phyloP scores from a whole-genome alignment of 2,113 vertebrate genomes.

The Chaetorhynchus papuensis region DNA sequence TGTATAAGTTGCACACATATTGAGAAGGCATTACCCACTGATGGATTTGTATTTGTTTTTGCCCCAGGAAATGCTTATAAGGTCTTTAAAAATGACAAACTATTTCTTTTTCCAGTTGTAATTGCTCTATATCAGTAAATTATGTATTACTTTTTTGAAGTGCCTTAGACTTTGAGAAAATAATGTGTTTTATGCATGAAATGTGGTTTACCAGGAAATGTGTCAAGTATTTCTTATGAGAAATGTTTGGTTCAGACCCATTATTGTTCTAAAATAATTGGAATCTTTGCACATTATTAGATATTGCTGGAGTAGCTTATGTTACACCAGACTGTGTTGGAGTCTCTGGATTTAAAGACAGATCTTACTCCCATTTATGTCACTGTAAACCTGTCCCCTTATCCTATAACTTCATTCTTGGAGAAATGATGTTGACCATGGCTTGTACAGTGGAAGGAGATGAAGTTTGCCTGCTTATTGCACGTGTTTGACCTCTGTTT shows the following conservation, averaged over 20 bases:
- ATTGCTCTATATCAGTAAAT: slow-evolving; percentile 42
- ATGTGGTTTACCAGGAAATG: not conserved
- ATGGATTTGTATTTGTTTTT: slow-evolving; percentile 65
- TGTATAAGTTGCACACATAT: slow-evolving; percentile 41
- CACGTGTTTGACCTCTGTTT: not conserved
- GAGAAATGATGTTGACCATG: not conserved
- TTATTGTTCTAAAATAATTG: not conserved
- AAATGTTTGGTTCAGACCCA: not conserved
- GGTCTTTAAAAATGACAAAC: slow-evolving; percentile 50
- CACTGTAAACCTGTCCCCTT: not conserved
- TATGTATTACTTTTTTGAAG: slow-evolving; percentile 28
- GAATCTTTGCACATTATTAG: not conserved
- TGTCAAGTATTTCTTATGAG: not conserved
- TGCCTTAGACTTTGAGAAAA: not conserved
- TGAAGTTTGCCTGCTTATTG: not conserved
- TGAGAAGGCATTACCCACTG: slow-evolving; percentile 54
- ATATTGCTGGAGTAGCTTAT: not conserved
- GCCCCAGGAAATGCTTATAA: slow-evolving; percentile 56
- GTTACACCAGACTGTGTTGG: not conserved
- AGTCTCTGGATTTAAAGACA: not conserved
- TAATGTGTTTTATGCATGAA: not conserved
- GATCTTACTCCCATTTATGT: not conserved
- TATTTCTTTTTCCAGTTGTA: slow-evolving; percentile 42
- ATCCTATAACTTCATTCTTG: not conserved
- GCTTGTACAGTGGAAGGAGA: not conserved